These are phyloP conservation scores for Drosophila algonquin DNA, from an alignment of 2,888 invertebrate species.

Conservation along the genomic window DNA sequence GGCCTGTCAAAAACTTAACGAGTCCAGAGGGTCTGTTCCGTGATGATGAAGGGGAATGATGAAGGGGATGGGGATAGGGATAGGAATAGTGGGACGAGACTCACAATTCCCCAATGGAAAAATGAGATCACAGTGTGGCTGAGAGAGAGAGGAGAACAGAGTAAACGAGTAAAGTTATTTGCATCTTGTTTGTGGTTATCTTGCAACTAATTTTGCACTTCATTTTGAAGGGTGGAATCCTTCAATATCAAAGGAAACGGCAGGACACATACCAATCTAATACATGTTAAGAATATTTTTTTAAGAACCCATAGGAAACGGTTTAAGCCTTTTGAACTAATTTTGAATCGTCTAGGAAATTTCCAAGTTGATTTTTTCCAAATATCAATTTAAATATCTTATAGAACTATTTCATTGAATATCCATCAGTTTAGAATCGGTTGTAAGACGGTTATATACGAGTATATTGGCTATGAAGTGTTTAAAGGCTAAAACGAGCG, in stretches of 20 bases:
- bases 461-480: too few species aligned
- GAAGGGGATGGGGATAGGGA: conserved; percentile 3
- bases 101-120: conserved; percentile 8
- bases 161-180: neutral
- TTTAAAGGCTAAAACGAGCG: neutral
- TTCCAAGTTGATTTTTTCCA: too few species aligned
- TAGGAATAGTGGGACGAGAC: neutral
- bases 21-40: conserved; percentile 17
- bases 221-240: neutral
- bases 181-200: neutral
- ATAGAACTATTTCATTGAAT: too few species aligned
- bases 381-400: too few species aligned
- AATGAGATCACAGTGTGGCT: conserved; percentile 26
- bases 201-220: neutral
- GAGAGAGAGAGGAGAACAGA: neutral
- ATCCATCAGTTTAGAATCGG: too few species aligned
- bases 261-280: neutral
- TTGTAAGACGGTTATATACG: too few species aligned
- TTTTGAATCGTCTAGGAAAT: too few species aligned
- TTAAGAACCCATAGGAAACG: too few species aligned
- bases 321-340: too few species aligned
- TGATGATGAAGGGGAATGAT: conserved; percentile 13
- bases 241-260: neutral
- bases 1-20: conserved; percentile 49
- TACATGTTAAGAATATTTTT: too few species aligned